Evolutionary conservation across 1,140 invertebrate genomes (phyloP), one percentile per base, ranked within the genome.

Genomic region (Asobara japonica): DNA sequence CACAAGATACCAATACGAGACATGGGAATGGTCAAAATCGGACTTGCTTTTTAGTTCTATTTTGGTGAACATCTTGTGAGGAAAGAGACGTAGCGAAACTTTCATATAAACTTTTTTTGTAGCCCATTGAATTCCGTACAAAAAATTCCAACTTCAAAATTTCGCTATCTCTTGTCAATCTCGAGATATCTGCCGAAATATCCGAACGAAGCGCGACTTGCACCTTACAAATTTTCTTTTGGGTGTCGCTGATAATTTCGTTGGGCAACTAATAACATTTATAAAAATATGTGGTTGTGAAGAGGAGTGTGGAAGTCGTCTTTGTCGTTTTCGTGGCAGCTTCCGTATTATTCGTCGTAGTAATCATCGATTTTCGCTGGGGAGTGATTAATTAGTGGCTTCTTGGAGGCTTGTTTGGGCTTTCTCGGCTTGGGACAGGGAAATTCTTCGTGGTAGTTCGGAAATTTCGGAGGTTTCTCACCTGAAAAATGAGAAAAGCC

Each of bases 261-360:
- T 18, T 2, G n/a, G n/a, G n/a, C 5, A 3, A 20, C 3, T 25
- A 56, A 56, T 56, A 71, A 78, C 77, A 79, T 80, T 76, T 82
- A 82, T 73, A 82, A 82, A 82, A 80, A 82, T 81, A 81, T 79
- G n/a, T n/a, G n/a, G n/a, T 79, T 80, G 3, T 16, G 41, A 13
- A 45, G 41, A 13, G 7, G 5, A 18, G 41, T 5, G 41, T 1
- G 10, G 8, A 10, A 13, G 36, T 60, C 38, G 22, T 51, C 31
- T 27, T 33, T 69, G 25, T 8, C n/a, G 62, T 31, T 18, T 65
- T 27, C 51, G 11, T 56, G 51, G 51, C 51, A 56, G 51, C 25
- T 25, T 25, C 25, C 51, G 41, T 25, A 25, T 56, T 25, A 56
- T 56, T 56, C 20, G 13, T 56, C 22, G 25, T 22, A 27, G 51